These are phyloP conservation scores for Nettapus auritus DNA, from an alignment of 2,113 vertebrate species.

Conservation along the genomic window DNA sequence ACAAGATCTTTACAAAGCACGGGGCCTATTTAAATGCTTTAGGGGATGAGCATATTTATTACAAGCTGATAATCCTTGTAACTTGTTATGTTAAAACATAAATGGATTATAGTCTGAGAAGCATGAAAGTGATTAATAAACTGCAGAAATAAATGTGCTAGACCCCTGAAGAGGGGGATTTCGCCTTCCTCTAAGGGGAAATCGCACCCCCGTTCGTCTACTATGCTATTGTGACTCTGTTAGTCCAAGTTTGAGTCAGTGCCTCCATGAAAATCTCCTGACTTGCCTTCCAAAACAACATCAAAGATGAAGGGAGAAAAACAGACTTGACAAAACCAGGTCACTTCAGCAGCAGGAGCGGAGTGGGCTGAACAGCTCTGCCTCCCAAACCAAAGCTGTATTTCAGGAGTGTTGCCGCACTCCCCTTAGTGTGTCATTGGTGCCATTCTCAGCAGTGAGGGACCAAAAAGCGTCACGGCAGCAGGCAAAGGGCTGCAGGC, in stretches of 20 bases:
- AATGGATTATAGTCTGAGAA: constrained; percentile 50
- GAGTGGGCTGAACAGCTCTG: constrained; percentile 17
- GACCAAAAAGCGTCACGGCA: background rate
- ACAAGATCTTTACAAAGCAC: background rate
- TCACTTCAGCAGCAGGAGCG: constrained; percentile 55
- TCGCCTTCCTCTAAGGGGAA: background rate
- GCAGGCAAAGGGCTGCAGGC: background rate
- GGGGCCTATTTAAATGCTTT: constrained; percentile 31
- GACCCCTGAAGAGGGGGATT: background rate
- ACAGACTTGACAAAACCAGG: constrained; percentile 61
- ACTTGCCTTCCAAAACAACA: constrained; percentile 56
- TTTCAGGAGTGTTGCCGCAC: background rate
- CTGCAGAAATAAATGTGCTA: constrained; percentile 21
- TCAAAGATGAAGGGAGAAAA: constrained; percentile 56
- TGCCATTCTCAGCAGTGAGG: background rate
- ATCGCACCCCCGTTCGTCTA: background rate
- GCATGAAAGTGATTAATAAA: constrained; percentile 47
- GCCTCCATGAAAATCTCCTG: constrained; percentile 56
- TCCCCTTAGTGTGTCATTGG: background rate
- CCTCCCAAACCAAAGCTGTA: constrained; percentile 36
- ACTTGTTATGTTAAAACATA: constrained; percentile 63
- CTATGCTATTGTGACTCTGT: constrained; percentile 39
- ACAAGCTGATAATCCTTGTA: constrained; percentile 24
- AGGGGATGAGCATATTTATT: constrained; percentile 35
- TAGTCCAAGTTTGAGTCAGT: constrained; percentile 36